phyloP scores from a whole-genome alignment of 2,888 invertebrate species.

The Leucoma salicis region DNA sequence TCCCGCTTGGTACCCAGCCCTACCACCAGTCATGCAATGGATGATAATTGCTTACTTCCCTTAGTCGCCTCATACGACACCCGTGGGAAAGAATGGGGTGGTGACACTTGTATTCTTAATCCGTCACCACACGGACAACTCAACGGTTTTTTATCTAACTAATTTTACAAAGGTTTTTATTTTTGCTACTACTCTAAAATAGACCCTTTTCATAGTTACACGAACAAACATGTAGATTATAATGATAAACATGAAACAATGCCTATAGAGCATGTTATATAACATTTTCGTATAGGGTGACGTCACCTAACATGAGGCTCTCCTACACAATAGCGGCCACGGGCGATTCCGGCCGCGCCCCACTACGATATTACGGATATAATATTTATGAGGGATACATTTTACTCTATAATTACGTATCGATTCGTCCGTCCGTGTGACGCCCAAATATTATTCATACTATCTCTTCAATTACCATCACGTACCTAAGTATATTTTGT shows the following conservation, averaged over 20 bases:
- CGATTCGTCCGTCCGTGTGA: conserved; percentile 67
- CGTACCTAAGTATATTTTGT: conserved; percentile 45
- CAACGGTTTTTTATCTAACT: too few relatives aligned
- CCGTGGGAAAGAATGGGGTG: too few relatives aligned
- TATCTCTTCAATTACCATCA: conserved; percentile 68
- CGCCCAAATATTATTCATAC: conserved; percentile 78
- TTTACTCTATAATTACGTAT: conserved; percentile 80
- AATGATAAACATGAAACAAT: background rate
- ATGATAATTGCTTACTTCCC: too few relatives aligned
- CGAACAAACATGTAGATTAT: background rate
- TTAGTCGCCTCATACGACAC: too few relatives aligned
- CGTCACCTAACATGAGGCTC: conserved; percentile 48
- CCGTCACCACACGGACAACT: too few relatives aligned
- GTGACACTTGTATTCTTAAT: too few relatives aligned
- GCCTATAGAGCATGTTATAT: background rate
- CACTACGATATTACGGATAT: conserved; percentile 58
- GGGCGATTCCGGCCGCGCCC: conserved; percentile 76
- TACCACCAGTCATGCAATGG: too few relatives aligned
- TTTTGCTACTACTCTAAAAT: background rate
- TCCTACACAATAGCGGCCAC: conserved; percentile 63
- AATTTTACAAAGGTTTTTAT: background rate
- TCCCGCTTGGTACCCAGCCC: too few relatives aligned
- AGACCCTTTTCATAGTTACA: background rate
- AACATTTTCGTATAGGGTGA: conserved; percentile 24
- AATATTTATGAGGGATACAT: conserved; percentile 78